These are phyloP conservation scores for Epistrophella euchroma DNA, from an alignment of 2,888 invertebrate genomes.

Conservation along the genomic window DNA sequence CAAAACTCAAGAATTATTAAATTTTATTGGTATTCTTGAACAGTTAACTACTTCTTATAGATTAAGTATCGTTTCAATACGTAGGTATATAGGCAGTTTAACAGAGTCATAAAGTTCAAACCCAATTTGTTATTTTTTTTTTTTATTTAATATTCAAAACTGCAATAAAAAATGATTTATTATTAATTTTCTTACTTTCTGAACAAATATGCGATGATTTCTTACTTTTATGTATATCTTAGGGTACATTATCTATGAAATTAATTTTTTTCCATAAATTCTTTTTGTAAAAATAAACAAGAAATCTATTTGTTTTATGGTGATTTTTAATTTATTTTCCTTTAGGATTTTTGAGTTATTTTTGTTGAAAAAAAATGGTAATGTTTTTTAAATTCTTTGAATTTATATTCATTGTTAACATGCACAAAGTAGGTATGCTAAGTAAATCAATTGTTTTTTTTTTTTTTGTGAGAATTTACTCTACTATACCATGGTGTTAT, in stretches of 20 bases:
- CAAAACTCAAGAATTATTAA: background rate
- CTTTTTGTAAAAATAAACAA: background rate
- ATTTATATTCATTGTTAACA: no score
- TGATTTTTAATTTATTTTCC: background rate
- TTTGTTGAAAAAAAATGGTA: background rate
- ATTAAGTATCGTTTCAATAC: background rate
- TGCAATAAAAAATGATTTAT: conserved; percentile 1
- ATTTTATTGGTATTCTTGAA: conserved; percentile 1
- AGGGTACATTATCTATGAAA: background rate
- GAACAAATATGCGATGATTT: background rate
- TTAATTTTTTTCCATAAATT: background rate
- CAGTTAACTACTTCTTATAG: background rate
- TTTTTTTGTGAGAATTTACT: no score
- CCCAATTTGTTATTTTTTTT: background rate
- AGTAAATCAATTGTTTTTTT: no score
- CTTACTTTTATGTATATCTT: background rate
- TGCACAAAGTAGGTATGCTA: no score
- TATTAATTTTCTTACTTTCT: background rate
- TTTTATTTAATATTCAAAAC: conserved; percentile 4
- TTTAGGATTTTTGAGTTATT: background rate
- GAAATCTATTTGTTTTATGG: background rate
- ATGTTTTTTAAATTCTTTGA: background rate
- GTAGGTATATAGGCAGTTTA: background rate
- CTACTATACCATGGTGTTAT: no score
- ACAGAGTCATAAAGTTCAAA: background rate